Conservation (phyloP, 2,113 vertebrate genomes). For the Ailuropoda melanoleuca region DNA sequence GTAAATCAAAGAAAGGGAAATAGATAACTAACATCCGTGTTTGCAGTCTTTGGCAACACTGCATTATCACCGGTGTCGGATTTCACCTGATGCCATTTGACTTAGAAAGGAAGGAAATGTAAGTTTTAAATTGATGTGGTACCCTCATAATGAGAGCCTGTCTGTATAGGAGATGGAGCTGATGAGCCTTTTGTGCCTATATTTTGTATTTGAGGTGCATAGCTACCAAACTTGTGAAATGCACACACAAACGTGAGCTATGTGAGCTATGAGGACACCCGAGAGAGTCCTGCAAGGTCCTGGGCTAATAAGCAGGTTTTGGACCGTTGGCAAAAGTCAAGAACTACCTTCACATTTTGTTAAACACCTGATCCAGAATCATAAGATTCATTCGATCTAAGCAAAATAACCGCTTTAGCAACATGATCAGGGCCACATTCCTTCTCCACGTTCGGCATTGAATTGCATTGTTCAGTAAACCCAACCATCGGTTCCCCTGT, state of each 20-base stretch:
- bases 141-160: constrained; percentile 12
- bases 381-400: neutral
- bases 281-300: neutral
- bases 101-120: constrained; percentile 30
- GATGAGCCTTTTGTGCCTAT: neutral
- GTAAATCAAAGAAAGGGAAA: neutral
- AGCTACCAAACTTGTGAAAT: neutral
- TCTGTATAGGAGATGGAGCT: neutral
- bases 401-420: neutral
- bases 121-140: constrained; percentile 47
- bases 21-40: neutral
- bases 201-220: neutral
- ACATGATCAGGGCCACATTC: neutral
- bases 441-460: neutral
- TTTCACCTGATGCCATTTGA: constrained; percentile 7
- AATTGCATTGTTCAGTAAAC: neutral
- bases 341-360: neutral
- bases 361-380: neutral
- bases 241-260: neutral
- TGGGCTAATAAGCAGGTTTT: neutral
- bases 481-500: neutral
- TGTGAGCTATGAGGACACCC: neutral
- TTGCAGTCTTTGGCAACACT: neutral
- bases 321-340: neutral
- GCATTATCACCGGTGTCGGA: neutral